Percentiles rank a stretch among this genome's conserved stretches.
phyloP scores from a whole-genome alignment of 92 coral and sea anemone genomes.

The Porites rus region DNA sequence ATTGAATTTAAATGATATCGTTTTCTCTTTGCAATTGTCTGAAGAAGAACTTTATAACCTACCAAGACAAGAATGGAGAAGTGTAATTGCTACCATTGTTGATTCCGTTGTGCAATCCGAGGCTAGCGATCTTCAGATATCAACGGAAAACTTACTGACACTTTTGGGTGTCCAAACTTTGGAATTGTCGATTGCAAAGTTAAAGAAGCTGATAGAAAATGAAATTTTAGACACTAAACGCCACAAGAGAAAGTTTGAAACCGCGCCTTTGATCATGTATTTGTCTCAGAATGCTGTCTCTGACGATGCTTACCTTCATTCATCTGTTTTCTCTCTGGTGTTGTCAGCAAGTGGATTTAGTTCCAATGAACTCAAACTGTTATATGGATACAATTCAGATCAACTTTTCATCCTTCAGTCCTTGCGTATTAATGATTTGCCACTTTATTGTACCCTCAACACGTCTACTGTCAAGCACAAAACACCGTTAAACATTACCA shows the following conservation, averaged over 20 bases:
- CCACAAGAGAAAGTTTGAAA: conserved; percentile 59
- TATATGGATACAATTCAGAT: conserved; percentile 33
- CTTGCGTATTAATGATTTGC: conserved; percentile 43
- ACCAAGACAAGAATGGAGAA: conserved; percentile 68
- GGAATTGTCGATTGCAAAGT: conserved; percentile 52
- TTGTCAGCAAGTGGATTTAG: conserved; percentile 48
- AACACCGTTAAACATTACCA: conserved; percentile 46
- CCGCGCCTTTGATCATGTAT: conserved; percentile 37
- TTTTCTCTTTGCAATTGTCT: conserved; percentile 36
- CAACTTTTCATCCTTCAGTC: conserved; percentile 37
- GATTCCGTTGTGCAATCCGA: conserved; percentile 43
- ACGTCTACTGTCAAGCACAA: conserved; percentile 34
- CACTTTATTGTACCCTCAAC: conserved; percentile 53
- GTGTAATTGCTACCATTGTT: conserved; percentile 40
- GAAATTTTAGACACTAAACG: conserved; percentile 24
- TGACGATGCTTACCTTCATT: conserved; percentile 41
- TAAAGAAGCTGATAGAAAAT: conserved; percentile 40
- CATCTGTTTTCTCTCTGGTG: conserved; percentile 42
- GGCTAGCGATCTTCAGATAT: conserved; percentile 53
- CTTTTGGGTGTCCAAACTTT: conserved; percentile 41
- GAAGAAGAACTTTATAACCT: conserved; percentile 41
- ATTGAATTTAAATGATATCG: conserved; percentile 49
- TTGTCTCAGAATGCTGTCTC: conserved; percentile 43
- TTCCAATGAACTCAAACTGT: conserved; percentile 23
- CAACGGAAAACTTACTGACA: conserved; percentile 28